Evolutionary conservation across 2,888 invertebrate genomes (phyloP).

Genomic region (Linnaemya vulpina): DNA sequence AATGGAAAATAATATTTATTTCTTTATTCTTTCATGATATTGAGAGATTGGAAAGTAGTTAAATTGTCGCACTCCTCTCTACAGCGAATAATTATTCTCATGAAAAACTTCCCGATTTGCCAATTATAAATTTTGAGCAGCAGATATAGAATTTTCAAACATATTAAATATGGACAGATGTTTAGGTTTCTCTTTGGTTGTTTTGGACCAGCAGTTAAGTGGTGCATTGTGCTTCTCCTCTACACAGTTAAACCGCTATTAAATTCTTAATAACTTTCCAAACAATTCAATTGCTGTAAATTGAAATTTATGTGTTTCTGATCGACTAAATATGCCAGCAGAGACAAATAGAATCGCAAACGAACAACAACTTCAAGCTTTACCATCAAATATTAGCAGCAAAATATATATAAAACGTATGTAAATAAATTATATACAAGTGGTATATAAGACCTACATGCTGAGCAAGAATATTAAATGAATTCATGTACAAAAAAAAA

Average conservation of each 20-base stretch:
- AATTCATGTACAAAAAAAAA: not conserved
- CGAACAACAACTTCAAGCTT: conserved; percentile 10
- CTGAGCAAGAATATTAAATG: not conserved
- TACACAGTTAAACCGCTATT: conserved; percentile 14
- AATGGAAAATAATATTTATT: too few relatives aligned
- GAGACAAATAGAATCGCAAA: conserved; percentile 37
- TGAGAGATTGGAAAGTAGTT: too few relatives aligned
- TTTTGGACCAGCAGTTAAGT: too few relatives aligned
- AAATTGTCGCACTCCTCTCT: too few relatives aligned
- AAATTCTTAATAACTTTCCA: conserved; percentile 50
- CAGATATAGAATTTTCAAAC: too few relatives aligned
- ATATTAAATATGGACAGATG: too few relatives aligned
- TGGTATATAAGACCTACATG: not conserved
- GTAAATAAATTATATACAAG: not conserved
- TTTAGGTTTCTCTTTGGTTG: too few relatives aligned
- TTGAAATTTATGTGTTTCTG: conserved; percentile 80
- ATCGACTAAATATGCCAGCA: conserved; percentile 73
- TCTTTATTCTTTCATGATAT: too few relatives aligned
- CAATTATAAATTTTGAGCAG: too few relatives aligned
- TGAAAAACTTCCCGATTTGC: too few relatives aligned
- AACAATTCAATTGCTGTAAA: conserved; percentile 78
- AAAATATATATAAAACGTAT: not conserved
- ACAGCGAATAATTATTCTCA: too few relatives aligned
- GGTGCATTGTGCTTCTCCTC: too few relatives aligned
- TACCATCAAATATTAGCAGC: not conserved